Evolutionary conservation across 2,797 vertebrate species (phyloP), one percentile per base, ranked within the genome.

Genomic region (Apogon talboti): DNA sequence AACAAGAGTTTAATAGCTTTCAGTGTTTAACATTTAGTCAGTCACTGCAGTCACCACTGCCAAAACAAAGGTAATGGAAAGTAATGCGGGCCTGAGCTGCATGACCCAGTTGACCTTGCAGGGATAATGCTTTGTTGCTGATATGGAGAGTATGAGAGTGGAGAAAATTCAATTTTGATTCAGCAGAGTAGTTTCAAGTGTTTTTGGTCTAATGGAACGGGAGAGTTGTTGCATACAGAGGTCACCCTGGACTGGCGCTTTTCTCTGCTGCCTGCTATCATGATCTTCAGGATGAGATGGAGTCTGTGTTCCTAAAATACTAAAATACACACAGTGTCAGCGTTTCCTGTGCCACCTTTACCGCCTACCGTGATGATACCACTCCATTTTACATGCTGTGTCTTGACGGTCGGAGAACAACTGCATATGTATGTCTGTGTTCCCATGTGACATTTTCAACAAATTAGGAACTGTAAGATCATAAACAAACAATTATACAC

Each of bases 81-180:
- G 77, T 79, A 84, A 90, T 79, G 77, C 35, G 58, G 64, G 78
- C 47, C 66, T 42, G 38, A 66, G 72, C 59, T 71, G 64, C 72
- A 71, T 74, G 84, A 85, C 85, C 82, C 46, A 42, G 63, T 46
- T 89, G 90, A 89, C 91, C 87, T 91, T 90, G 90, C 30, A 28
- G 74, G 78, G 84, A 88, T 91, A 90, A 92, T 81, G 78, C 74
- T 81, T 71, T 88, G 84, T 78, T 83, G 83, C 79, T 87, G 87
- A 89, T 90, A 89, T 87, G 74, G 82, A 86, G 84, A 85, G 79
- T 70, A 86, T 82, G 66, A 83, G 82, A 85, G 75, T 65, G 68
- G 78, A 79, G 80, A 79, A 85, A 87, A 92, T 92, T 89, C 61
- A 83, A 91, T 91, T 92, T 88, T 75, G 87, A 86, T 89, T 85